Conservation (phyloP, 2,113 vertebrate species). For the Edolisoma coerulescens region DNA sequence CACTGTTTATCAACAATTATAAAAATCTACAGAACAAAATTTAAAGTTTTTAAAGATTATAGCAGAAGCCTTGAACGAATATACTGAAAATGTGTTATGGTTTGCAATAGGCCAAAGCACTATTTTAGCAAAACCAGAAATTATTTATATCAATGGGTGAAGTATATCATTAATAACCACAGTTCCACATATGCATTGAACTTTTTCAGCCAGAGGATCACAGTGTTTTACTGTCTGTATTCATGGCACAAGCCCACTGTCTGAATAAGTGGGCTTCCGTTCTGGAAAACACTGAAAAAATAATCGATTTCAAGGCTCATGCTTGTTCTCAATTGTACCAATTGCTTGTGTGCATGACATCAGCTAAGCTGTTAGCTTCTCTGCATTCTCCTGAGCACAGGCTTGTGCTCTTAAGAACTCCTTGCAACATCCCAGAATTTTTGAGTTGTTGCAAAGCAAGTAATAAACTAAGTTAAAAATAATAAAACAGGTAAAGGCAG, state of each 20-base stretch:
- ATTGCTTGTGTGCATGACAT: neutral
- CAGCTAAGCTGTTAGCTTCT: neutral
- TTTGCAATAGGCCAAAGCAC: neutral
- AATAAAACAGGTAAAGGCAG: neutral
- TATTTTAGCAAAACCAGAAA: constrained; percentile 2
- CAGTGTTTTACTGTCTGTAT: neutral
- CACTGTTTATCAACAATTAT: neutral
- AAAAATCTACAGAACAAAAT: neutral
- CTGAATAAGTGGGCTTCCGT: neutral
- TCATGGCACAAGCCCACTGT: neutral
- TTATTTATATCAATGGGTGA: neutral
- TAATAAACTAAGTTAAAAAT: neutral
- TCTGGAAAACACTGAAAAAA: neutral
- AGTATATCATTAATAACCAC: neutral
- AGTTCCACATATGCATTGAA: neutral
- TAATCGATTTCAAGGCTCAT: neutral
- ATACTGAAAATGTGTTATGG: neutral
- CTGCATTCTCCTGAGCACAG: neutral
- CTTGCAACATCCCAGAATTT: neutral
- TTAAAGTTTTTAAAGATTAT: neutral
- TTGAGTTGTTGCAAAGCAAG: neutral
- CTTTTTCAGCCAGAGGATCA: neutral
- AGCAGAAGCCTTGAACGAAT: constrained; percentile 17
- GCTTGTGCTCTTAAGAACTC: neutral
- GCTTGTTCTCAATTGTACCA: neutral